Base-by-base conservation (phyloP, 2,113 vertebrate species). In the Eulemur macaco region DNA sequence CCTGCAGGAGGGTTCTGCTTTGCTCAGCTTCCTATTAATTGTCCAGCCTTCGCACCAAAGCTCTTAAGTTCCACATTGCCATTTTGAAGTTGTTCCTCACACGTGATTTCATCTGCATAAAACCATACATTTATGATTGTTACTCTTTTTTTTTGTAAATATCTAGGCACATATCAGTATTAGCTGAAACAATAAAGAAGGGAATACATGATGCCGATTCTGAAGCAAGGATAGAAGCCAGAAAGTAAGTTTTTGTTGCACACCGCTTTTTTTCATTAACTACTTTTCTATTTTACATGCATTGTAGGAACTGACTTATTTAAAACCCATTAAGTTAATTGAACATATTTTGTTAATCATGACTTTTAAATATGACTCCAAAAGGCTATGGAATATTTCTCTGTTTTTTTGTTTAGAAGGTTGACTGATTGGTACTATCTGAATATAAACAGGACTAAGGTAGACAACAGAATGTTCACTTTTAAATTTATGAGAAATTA, bases 191-290 rank as follows among this genome's bases (percentile, higher is more conserved):
- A 52, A 99, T 99, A 99, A 99, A 99, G 98, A 99, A 99, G 90
- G 99, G 99, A 87, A 99, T 99, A 95, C 99, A 99, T 2, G 99
- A 99, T 64, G 99, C 99, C 0, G 99, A 99, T 98, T 99, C 99
- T 0, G 99, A 99, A 98, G 99, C 99, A 84, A 99, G 99, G 84
- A 99, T 99, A 98, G 99, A 99, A 85, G 99, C 99, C 73, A 99
- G 99, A 96, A 99, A 99, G 99, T 99, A 99, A 99, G 99, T 99
- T 47, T 80, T 58, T 71, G 4, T 52, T 52, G 11, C 60, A 37
- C 0, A 39, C 7, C 27, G n/a, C 27, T 58, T 52, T 60, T 45
- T 52, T 39, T 31, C 64, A 73, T 42, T 60, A 85, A 74, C 8
- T 83, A 0, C 64, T 71, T 82, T 64, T 71, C 3, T 60, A 12